phyloP scores from a whole-genome alignment of 2,113 vertebrate genomes.

The Phyllostomus hastatus region DNA sequence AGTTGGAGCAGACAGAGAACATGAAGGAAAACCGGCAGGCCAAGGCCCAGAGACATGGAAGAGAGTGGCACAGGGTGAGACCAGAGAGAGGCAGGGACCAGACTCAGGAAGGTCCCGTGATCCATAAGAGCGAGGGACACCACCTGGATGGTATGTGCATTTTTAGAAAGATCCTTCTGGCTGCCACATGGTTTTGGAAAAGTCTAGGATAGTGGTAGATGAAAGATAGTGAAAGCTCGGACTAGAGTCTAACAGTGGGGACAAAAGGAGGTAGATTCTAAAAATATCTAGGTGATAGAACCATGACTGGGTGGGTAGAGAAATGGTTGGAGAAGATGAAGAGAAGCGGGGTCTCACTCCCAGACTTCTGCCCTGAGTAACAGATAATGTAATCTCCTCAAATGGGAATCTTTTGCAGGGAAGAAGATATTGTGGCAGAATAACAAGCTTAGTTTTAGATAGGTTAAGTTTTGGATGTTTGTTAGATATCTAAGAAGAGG shows the following conservation, averaged over 20 bases:
- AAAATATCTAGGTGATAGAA: neutral
- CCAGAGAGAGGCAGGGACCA: neutral
- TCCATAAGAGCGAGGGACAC: neutral
- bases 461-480: neutral
- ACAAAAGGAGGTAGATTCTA: neutral
- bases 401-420: neutral
- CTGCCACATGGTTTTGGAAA: neutral
- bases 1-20: neutral
- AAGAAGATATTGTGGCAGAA: neutral
- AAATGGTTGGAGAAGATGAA: neutral
- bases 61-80: neutral
- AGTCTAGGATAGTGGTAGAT: neutral
- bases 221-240: neutral
- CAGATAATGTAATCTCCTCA: neutral
- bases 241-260: neutral
- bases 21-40: neutral
- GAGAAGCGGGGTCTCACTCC: neutral
- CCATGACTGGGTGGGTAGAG: neutral
- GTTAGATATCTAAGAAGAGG: neutral
- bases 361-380: neutral
- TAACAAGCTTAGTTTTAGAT: neutral
- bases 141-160: neutral
- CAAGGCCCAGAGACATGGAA: neutral
- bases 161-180: neutral
- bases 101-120: rapidly evolving